Evolutionary conservation across 2,888 invertebrate genomes (phyloP).

Genomic region (Cantharis nigra): DNA sequence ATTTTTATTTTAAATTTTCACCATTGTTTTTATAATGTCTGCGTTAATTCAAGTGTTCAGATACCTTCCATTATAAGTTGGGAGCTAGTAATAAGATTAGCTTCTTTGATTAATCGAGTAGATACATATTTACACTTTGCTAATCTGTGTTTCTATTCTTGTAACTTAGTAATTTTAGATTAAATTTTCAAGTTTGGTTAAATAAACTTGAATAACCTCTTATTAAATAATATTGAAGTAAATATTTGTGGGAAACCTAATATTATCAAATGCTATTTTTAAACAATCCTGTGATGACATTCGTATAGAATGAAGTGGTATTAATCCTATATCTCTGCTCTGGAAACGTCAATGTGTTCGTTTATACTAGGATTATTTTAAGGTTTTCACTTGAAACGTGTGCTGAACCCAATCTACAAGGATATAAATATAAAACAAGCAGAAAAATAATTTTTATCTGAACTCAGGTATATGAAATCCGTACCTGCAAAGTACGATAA

Average conservation of each 20-base stretch:
- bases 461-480: neutral
- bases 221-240: neutral
- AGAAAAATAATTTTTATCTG: neutral
- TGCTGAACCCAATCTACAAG: slow-evolving; percentile 1
- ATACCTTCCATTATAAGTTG: neutral
- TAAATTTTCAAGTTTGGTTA: neutral
- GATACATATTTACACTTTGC: neutral
- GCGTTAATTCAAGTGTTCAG: neutral
- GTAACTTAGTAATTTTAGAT: neutral
- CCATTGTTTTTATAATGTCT: neutral
- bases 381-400: neutral
- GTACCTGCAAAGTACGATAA: neutral
- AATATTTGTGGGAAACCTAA: neutral
- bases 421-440: neutral
- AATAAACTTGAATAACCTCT: neutral
- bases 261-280: neutral
- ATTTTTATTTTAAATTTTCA: neutral
- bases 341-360: neutral
- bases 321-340: neutral
- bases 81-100: neutral
- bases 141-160: slow-evolving; percentile 2
- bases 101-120: slow-evolving; percentile 4
- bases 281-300: neutral
- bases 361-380: neutral
- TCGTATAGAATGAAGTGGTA: neutral